A percentile compares a stretch with the other conserved stretches of the same genome.
phyloP scores from a whole-genome alignment of 2,888 invertebrate genomes.

The Norana najaformis region DNA sequence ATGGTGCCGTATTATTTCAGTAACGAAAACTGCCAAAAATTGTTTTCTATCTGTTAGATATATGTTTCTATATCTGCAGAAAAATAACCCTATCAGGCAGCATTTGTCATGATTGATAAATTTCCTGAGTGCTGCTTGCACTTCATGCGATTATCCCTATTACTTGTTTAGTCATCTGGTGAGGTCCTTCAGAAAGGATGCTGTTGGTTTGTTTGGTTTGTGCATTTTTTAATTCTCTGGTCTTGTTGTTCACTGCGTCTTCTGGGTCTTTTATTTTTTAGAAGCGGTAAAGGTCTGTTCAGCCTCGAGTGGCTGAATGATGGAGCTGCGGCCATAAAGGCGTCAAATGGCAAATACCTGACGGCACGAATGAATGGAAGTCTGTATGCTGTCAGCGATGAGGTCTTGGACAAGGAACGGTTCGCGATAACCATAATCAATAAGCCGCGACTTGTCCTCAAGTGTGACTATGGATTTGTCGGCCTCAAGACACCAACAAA shows the following conservation, averaged over 20 bases:
- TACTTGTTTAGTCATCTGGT: not conserved
- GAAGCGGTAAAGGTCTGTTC: conserved; percentile 67
- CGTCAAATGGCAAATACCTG: conserved; percentile 90
- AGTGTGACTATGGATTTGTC: conserved; percentile 93
- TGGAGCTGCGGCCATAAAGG: conserved; percentile 83
- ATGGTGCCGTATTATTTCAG: not conserved
- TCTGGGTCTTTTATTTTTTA: not conserved
- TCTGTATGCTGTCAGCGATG: conserved; percentile 84
- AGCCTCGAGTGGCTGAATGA: conserved; percentile 89
- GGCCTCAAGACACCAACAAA: conserved; percentile 64
- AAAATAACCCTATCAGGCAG: not conserved
- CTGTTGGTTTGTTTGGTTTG: not conserved
- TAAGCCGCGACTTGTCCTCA: conserved; percentile 87
- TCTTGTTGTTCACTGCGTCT: not conserved
- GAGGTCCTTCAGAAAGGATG: not conserved
- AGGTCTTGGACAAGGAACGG: conserved; percentile 78
- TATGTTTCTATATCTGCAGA: too few species aligned
- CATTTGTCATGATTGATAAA: not conserved
- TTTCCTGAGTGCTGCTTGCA: not conserved
- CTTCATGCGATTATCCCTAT: not conserved
- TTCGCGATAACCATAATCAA: conserved; percentile 51
- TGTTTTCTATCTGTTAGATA: too few species aligned
- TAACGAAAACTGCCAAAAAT: not conserved
- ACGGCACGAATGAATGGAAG: conserved; percentile 93
- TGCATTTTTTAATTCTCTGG: not conserved